Conservation (phyloP, 2,797 vertebrate genomes). For the Setipinna tenuifilis region DNA sequence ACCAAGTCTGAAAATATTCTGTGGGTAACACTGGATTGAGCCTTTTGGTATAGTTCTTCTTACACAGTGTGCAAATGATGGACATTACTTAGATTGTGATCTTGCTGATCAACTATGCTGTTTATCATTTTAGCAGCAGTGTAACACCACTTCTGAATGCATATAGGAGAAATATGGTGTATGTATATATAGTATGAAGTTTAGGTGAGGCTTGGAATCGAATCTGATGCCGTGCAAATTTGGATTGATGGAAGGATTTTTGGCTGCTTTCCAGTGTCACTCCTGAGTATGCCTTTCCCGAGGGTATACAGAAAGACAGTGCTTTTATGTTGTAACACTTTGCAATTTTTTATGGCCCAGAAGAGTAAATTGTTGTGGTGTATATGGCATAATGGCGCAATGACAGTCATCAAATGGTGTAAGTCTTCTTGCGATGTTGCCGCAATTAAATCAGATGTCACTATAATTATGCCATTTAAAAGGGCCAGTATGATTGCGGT, state of each 20-base stretch:
- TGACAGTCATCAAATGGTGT: background rate
- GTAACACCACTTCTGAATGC: too few species aligned
- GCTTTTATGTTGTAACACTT: background rate
- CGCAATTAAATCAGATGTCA: background rate
- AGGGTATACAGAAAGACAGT: background rate
- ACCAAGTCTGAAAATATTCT: too few species aligned
- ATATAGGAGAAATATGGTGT: too few species aligned
- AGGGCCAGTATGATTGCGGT: background rate
- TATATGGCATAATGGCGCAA: background rate
- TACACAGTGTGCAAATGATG: too few species aligned
- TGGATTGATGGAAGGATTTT: conserved; percentile 14
- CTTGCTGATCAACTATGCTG: too few species aligned
- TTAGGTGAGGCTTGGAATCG: conserved; percentile 12
- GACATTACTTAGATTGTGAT: too few species aligned
- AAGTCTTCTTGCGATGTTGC: background rate
- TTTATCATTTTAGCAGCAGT: too few species aligned
- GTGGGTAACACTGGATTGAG: too few species aligned
- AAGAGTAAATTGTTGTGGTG: background rate
- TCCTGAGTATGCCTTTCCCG: background rate
- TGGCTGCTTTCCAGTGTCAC: conserved; percentile 2
- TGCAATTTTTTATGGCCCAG: background rate
- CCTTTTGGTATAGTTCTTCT: too few species aligned
- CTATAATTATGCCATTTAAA: background rate
- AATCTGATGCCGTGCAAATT: background rate
- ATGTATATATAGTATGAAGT: background rate